Evolutionary conservation across 2,113 vertebrate species (phyloP).

Genomic region (Carollia perspicillata): DNA sequence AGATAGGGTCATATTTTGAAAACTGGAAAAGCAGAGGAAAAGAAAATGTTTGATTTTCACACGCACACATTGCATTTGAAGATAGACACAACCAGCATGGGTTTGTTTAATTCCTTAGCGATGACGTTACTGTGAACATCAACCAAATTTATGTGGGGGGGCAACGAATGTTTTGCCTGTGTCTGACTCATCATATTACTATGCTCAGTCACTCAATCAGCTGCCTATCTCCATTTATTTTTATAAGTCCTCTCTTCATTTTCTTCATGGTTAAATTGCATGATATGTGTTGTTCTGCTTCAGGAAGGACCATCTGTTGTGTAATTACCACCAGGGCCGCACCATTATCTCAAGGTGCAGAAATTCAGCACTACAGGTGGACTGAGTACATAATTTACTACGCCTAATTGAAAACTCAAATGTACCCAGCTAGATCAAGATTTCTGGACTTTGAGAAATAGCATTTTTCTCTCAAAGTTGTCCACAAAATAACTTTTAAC

Average conservation of each 20-base stretch:
- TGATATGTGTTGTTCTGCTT: constrained; percentile 62
- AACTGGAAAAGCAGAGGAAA: neutral
- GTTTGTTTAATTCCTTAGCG: neutral
- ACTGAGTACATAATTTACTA: constrained; percentile 54
- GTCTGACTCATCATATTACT: neutral
- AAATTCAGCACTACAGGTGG: constrained; percentile 50
- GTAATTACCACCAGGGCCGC: constrained; percentile 63
- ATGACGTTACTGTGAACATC: neutral
- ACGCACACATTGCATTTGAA: neutral
- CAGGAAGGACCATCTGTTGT: constrained; percentile 63
- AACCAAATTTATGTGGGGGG: neutral
- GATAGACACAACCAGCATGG: neutral
- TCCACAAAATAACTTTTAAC: neutral
- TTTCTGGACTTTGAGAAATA: neutral
- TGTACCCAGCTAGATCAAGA: constrained; percentile 9
- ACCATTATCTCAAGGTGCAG: constrained; percentile 59
- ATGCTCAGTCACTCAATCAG: neutral
- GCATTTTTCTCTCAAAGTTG: neutral
- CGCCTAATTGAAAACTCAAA: constrained; percentile 44
- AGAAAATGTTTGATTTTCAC: neutral
- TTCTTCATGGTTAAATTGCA: constrained; percentile 59
- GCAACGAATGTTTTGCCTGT: neutral
- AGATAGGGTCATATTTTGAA: neutral
- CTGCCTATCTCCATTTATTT: constrained; percentile 10
- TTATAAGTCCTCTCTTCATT: constrained; percentile 54